These are phyloP conservation scores for Chrysopilus asiliformis DNA, from an alignment of 2,888 invertebrate genomes.

Conservation along the genomic window DNA sequence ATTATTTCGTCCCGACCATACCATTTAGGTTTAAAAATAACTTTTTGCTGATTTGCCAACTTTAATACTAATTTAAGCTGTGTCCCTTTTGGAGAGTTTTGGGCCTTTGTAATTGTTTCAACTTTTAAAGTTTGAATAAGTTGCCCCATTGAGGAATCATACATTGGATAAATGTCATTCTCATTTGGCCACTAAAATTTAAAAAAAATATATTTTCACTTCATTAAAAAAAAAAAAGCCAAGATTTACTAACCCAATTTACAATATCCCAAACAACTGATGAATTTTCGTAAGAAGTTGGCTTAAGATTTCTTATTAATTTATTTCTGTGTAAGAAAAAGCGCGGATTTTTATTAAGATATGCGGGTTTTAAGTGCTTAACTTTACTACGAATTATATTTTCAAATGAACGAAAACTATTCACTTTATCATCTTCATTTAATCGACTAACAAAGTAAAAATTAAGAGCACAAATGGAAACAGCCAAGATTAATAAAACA, in stretches of 20 bases:
- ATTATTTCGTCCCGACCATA: conserved; percentile 60
- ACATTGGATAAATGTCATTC: conserved; percentile 33
- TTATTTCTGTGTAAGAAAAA: conserved; percentile 35
- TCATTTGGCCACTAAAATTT: conserved; percentile 32
- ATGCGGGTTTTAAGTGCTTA: conserved; percentile 31
- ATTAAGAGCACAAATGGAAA: conserved; percentile 21
- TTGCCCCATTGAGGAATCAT: conserved; percentile 42
- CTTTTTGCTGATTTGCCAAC: conserved; percentile 62
- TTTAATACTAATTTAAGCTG: conserved; percentile 76
- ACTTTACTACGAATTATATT: conserved; percentile 29
- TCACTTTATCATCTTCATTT: conserved; percentile 34
- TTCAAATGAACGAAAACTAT: conserved; percentile 33
- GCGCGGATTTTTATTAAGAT: conserved; percentile 33
- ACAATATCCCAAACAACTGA: conserved; percentile 39
- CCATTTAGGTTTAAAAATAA: conserved; percentile 86
- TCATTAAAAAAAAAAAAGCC: not conserved
- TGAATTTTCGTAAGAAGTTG: conserved; percentile 37
- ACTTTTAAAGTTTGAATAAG: conserved; percentile 51
- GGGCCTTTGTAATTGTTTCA: conserved; percentile 55
- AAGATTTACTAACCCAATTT: conserved; percentile 29
- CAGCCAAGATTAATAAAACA: conserved; percentile 15
- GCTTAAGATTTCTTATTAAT: conserved; percentile 30
- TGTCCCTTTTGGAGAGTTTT: conserved; percentile 72
- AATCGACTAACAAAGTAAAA: conserved; percentile 36
- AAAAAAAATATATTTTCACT: not conserved